A percentile compares a stretch with the other conserved stretches of the same genome.
Conservation (phyloP, 2,888 invertebrate species). For the Trachelus troglodyta region DNA sequence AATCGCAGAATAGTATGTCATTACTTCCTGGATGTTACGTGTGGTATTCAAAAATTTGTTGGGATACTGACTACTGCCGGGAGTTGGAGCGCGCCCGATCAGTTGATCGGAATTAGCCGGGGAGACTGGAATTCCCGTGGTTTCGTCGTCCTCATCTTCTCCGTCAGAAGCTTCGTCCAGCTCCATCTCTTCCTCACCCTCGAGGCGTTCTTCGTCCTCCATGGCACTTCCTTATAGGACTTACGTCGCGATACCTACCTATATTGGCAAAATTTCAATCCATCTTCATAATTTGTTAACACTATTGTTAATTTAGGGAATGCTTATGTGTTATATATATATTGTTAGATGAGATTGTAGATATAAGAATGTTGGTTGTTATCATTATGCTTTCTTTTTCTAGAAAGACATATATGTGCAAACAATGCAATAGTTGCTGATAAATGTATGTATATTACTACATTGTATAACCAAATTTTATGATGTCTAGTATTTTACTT, state of each 20-base stretch:
- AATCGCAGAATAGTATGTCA: background rate
- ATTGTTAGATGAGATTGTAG: background rate
- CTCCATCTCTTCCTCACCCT: conserved; percentile 76
- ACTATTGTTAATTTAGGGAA: background rate
- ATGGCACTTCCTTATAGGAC: conserved; percentile 47
- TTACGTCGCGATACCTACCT: conserved; percentile 9
- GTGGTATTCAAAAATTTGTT: conserved; percentile 14
- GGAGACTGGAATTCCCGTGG: conserved; percentile 68
- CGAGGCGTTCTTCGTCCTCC: conserved; percentile 65
- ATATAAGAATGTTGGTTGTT: background rate
- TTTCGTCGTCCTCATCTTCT: conserved; percentile 77
- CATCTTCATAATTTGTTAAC: background rate
- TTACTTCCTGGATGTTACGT: background rate
- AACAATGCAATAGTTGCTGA: background rate
- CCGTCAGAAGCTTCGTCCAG: conserved; percentile 80
- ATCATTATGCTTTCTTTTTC: background rate
- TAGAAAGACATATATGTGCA: background rate
- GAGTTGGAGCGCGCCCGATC: conserved; percentile 54
- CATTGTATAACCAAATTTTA: background rate
- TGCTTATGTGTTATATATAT: background rate
- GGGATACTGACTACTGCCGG: conserved; percentile 47
- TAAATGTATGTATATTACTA: background rate
- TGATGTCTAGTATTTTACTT: background rate
- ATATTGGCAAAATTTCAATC: background rate
- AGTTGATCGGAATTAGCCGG: conserved; percentile 66